A percentile compares a stretch with the other conserved stretches of the same genome.
Evolutionary conservation across 1,140 invertebrate genomes (phyloP).

Genomic region (Zophobas morio): DNA sequence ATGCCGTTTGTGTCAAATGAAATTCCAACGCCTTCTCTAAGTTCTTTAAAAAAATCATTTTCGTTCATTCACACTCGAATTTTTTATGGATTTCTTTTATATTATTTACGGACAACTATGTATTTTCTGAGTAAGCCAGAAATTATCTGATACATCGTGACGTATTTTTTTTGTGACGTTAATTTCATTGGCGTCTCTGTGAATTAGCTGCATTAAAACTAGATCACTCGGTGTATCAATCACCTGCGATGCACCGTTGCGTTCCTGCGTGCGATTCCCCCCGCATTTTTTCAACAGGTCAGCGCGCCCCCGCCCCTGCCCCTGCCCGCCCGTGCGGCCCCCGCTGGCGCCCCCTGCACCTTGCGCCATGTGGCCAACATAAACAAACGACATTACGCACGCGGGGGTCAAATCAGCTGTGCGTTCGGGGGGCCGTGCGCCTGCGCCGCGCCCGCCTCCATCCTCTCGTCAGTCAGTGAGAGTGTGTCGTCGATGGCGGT

Average conservation of each 20-base stretch:
- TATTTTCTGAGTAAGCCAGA: no score
- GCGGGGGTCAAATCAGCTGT: slow-evolving; percentile 65
- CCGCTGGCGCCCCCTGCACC: slow-evolving; percentile 60
- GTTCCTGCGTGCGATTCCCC: background rate
- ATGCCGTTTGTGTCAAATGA: no score
- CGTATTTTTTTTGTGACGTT: background rate
- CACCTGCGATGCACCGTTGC: slow-evolving; percentile 22
- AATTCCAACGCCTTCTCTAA: no score
- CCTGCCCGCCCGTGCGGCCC: slow-evolving; percentile 48
- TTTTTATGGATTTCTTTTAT: no score
- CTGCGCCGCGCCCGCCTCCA: slow-evolving; percentile 14
- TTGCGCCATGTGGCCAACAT: slow-evolving; percentile 67
- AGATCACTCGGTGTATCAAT: background rate
- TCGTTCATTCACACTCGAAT: no score
- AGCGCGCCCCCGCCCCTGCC: slow-evolving; percentile 33
- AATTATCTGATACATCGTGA: no score
- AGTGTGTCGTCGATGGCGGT: slow-evolving; percentile 63
- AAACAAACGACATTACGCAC: slow-evolving; percentile 67
- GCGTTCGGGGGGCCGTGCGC: slow-evolving; percentile 53
- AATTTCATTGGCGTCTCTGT: no score
- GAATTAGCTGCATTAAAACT: no score
- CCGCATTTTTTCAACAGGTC: slow-evolving; percentile 50
- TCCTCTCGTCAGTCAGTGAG: slow-evolving; percentile 60
- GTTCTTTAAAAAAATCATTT: no score
- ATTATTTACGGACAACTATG: no score